phyloP scores from a whole-genome alignment of 2,113 vertebrate genomes.

The Tonatia bakeri region DNA sequence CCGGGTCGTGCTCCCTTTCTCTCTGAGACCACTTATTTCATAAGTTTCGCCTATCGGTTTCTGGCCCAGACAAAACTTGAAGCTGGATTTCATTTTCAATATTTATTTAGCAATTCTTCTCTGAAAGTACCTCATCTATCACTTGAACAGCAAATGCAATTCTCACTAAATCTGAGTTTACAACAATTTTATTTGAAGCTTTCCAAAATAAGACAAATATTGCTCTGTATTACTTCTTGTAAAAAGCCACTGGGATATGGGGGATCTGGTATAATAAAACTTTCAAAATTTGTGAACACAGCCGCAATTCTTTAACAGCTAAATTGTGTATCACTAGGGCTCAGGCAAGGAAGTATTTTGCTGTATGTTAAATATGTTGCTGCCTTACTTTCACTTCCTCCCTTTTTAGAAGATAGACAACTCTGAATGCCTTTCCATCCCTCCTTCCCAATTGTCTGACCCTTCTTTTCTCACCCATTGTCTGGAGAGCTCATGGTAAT shows the following conservation, averaged over 20 bases:
- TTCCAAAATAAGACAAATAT: constrained; percentile 11
- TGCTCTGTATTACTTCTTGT: neutral
- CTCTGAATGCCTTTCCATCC: neutral
- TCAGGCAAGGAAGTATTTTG: neutral
- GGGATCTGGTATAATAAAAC: neutral
- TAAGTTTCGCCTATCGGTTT: neutral
- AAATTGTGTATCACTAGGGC: neutral
- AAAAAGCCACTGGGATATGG: neutral
- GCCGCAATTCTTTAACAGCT: neutral
- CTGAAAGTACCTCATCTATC: neutral
- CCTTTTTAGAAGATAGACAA: neutral
- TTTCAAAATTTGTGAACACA: neutral
- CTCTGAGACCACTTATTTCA: neutral
- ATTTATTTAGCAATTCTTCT: neutral
- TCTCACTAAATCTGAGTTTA: neutral
- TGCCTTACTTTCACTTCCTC: neutral
- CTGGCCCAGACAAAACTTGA: neutral
- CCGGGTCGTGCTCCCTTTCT: neutral
- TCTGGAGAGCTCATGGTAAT: neutral
- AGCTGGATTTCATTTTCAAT: neutral
- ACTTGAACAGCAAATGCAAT: neutral
- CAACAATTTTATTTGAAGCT: neutral
- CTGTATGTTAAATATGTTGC: neutral
- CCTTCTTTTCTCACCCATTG: neutral
- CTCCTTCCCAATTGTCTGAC: neutral